Evolutionary conservation across 2,797 vertebrate genomes (phyloP).

Genomic region (Harpagifer antarcticus): DNA sequence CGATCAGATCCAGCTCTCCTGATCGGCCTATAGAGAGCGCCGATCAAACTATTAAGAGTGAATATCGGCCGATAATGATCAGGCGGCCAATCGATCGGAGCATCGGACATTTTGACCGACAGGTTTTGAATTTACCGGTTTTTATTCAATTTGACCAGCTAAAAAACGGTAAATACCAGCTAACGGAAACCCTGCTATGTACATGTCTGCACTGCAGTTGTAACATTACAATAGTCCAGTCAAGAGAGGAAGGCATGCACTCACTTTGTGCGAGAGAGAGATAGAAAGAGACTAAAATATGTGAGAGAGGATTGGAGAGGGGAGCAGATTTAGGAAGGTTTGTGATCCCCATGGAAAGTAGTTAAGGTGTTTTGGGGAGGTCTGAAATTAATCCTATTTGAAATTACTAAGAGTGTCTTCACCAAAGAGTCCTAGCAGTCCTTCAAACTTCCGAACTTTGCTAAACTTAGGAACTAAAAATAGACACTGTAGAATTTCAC

Average conservation of each 20-base stretch:
- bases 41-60: too few relatives aligned
- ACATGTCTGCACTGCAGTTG: neutral
- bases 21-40: too few relatives aligned
- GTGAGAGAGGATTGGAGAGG: neutral
- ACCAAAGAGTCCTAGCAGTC: neutral
- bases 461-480: neutral
- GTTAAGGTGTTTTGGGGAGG: conserved; percentile 28
- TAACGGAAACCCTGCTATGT: too few relatives aligned
- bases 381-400: conserved; percentile 37
- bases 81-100: too few relatives aligned
- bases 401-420: conserved; percentile 21
- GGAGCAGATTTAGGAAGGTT: neutral
- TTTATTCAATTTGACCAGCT: too few relatives aligned
- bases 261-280: neutral
- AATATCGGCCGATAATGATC: too few relatives aligned
- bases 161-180: too few relatives aligned
- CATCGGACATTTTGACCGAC: too few relatives aligned
- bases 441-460: neutral
- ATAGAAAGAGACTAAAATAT: neutral
- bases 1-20: too few relatives aligned
- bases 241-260: neutral
- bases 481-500: neutral
- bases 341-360: conserved; percentile 27
- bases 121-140: too few relatives aligned
- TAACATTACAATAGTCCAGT: neutral